Percentiles rank a stretch among this genome's conserved stretches.
phyloP scores from a whole-genome alignment of 2,113 vertebrate genomes.

The Pleuronectes platessa region DNA sequence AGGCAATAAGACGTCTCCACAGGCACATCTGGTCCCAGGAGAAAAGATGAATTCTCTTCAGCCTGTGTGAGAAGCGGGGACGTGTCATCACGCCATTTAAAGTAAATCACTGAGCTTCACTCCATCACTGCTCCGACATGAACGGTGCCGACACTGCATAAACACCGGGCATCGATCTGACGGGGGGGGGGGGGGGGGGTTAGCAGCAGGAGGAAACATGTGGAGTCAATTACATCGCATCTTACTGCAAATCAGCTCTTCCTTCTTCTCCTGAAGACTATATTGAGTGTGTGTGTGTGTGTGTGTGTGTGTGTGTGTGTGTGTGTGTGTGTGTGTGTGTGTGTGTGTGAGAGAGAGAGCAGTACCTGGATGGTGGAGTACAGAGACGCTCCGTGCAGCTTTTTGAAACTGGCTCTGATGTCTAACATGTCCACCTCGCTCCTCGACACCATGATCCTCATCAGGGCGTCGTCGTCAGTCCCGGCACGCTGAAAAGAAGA shows the following conservation, averaged over 20 bases:
- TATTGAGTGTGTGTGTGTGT: too few relatives aligned
- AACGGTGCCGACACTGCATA: not conserved
- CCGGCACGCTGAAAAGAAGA: slow-evolving; percentile 86
- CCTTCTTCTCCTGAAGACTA: not conserved
- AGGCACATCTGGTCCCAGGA: slow-evolving; percentile 58
- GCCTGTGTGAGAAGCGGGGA: slow-evolving; percentile 35
- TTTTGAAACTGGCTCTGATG: slow-evolving; percentile 86
- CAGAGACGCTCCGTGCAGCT: slow-evolving; percentile 88
- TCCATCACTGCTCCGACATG: slow-evolving; percentile 32
- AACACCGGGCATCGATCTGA: too few relatives aligned
- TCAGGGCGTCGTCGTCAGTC: slow-evolving; percentile 92
- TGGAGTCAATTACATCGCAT: not conserved
- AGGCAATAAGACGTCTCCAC: slow-evolving; percentile 33
- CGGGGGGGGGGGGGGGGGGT: too few relatives aligned
- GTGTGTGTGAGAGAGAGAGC: not conserved
- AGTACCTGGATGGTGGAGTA: slow-evolving; percentile 90
- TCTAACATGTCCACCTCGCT: slow-evolving; percentile 94
- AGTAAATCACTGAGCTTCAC: slow-evolving; percentile 47
- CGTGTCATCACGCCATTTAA: slow-evolving; percentile 51
- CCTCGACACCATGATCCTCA: slow-evolving; percentile 92
- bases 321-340: too few relatives aligned
- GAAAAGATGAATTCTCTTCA: slow-evolving; percentile 45
- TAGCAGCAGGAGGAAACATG: not conserved
- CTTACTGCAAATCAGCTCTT: not conserved
- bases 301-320: too few relatives aligned